These are phyloP conservation scores for Hycleus cichorii DNA, from an alignment of 1,140 invertebrate species.

Conservation along the genomic window DNA sequence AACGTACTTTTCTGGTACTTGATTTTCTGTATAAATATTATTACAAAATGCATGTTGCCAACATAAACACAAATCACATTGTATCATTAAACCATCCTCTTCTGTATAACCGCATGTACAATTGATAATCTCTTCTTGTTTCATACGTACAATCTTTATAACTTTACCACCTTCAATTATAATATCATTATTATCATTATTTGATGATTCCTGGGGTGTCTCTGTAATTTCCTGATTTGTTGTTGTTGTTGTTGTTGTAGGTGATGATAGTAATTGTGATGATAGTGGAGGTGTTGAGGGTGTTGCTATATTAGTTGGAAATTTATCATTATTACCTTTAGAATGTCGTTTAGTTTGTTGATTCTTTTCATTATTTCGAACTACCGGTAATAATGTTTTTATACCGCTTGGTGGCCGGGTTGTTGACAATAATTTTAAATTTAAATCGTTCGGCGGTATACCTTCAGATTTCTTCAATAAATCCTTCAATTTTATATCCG, in stretches of 20 bases:
- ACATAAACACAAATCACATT: constrained; percentile 89
- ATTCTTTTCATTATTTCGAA: constrained; percentile 19
- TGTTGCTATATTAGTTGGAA: background rate
- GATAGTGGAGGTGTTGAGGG: constrained; percentile 1
- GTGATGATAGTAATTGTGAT: constrained; percentile 11
- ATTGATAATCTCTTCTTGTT: constrained; percentile 45
- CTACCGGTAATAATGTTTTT: constrained; percentile 48
- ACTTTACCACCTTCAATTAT: constrained; percentile 52
- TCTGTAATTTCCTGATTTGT: background rate
- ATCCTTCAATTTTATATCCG: constrained; percentile 36
- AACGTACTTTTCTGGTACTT: constrained; percentile 85
- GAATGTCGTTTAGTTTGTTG: background rate
- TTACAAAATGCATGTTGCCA: constrained; percentile 92
- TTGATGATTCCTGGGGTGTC: background rate
- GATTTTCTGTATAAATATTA: constrained; percentile 67
- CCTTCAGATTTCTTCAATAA: constrained; percentile 30
- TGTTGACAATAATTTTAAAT: constrained; percentile 24
- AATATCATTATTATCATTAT: constrained; percentile 27
- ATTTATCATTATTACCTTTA: background rate
- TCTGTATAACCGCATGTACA: constrained; percentile 55
- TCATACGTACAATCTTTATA: constrained; percentile 59
- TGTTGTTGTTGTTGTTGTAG: background rate
- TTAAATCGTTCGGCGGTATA: constrained; percentile 29
- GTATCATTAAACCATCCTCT: constrained; percentile 90
- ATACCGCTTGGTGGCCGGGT: constrained; percentile 36